phyloP scores from a whole-genome alignment of 2,113 vertebrate species.

The Prionailurus bengalensis region DNA sequence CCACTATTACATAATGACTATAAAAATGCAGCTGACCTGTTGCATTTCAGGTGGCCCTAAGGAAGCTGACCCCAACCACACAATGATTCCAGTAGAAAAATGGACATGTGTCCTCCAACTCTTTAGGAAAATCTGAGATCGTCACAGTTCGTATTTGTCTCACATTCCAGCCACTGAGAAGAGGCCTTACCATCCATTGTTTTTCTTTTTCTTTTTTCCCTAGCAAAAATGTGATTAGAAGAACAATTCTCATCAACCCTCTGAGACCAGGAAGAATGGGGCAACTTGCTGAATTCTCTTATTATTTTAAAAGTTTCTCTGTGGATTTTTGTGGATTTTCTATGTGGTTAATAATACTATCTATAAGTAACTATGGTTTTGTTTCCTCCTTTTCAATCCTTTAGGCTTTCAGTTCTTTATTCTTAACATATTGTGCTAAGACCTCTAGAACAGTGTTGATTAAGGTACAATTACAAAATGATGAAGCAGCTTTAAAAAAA shows the following conservation, averaged over 20 bases:
- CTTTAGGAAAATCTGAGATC: not conserved
- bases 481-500: not conserved
- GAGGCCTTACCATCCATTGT: not conserved
- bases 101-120: fast-evolving
- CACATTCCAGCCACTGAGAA: not conserved
- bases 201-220: not conserved
- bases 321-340: not conserved
- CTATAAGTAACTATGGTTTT: not conserved
- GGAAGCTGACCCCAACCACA: not conserved
- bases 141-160: not conserved
- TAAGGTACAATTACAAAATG: not conserved
- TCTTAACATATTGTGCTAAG: not conserved
- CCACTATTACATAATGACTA: not conserved
- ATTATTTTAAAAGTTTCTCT: not conserved
- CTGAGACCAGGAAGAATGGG: not conserved
- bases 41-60: fast-evolving
- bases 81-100: not conserved
- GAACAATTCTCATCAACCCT: not conserved
- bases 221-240: not conserved
- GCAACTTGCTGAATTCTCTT: not conserved
- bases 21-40: not conserved
- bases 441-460: not conserved
- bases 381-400: not conserved
- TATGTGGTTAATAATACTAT: not conserved
- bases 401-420: not conserved